A percentile compares a stretch with the other conserved stretches of the same genome.
phyloP scores from a whole-genome alignment of 37 sponge, comb jelly and placozoan species.

The Corticium candelabrum region DNA sequence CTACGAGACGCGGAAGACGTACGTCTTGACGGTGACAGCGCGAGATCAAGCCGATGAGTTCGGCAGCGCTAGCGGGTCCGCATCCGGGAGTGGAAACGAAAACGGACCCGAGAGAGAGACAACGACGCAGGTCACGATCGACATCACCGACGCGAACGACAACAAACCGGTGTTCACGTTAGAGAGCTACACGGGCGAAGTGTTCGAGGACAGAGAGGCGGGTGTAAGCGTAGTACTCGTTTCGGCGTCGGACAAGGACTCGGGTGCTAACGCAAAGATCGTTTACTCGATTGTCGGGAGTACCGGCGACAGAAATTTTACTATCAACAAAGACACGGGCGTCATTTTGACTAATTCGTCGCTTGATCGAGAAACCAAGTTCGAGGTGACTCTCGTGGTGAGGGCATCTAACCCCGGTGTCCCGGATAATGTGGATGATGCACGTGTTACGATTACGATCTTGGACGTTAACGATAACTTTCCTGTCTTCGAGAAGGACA shows the following conservation, averaged over 20 bases:
- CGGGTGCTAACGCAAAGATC: neutral
- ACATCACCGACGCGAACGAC: neutral
- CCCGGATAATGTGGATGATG: neutral
- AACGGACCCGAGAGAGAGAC: neutral
- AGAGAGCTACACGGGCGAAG: neutral
- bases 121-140: neutral
- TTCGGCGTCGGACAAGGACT: neutral
- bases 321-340: neutral
- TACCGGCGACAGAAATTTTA: neutral
- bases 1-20: neutral
- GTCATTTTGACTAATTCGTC: neutral
- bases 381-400: neutral
- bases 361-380: neutral
- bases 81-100: neutral
- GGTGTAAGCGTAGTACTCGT: neutral
- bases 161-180: neutral
- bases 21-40: neutral
- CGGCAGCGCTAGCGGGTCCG: no score
- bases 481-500: neutral
- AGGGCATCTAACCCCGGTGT: neutral
- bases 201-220: neutral
- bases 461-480: neutral
- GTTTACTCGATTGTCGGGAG: neutral
- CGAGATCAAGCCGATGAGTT: neutral
- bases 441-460: neutral